Conservation (phyloP, 2,113 vertebrate genomes). For the Dipodomys ordii region DNA sequence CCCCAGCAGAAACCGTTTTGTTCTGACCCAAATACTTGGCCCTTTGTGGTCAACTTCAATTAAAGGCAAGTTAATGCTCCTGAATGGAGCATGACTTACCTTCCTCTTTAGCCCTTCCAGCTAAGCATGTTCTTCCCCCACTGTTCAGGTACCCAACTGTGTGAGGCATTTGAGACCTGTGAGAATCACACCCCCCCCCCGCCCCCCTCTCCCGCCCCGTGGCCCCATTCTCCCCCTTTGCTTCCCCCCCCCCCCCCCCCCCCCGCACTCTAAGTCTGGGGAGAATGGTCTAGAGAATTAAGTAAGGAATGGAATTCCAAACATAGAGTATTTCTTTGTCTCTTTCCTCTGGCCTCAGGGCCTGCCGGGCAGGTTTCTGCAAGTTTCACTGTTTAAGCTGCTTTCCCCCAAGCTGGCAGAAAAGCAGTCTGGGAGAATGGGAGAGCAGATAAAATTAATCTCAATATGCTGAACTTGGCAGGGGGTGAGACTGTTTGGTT, state of each 20-base stretch:
- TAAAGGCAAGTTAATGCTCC: neutral
- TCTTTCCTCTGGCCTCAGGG: slow-evolving; percentile 51
- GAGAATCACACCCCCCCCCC: slow-evolving; percentile 5
- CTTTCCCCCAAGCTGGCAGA: slow-evolving; percentile 19
- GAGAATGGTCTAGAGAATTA: neutral
- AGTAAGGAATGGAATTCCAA: slow-evolving; percentile 23
- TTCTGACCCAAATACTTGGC: slow-evolving; percentile 22
- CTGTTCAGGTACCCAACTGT: neutral
- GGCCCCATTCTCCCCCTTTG: too few relatives aligned
- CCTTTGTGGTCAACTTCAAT: neutral
- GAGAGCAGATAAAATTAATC: slow-evolving; percentile 80
- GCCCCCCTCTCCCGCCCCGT: too few relatives aligned
- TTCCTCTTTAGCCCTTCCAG: neutral
- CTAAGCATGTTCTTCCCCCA: neutral
- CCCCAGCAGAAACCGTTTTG: neutral
- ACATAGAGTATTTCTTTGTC: slow-evolving; percentile 63
- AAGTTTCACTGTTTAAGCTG: slow-evolving; percentile 61
- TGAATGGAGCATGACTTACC: neutral
- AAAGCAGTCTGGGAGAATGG: slow-evolving; percentile 63
- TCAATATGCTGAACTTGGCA: slow-evolving; percentile 64
- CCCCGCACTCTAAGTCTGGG: neutral
- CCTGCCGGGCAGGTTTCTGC: slow-evolving; percentile 71
- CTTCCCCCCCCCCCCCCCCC: too few relatives aligned
- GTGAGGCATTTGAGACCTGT: slow-evolving; percentile 54
- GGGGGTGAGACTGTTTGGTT: slow-evolving; percentile 60